Percentiles rank a stretch among this genome's conserved stretches.
Evolutionary conservation across 2,113 vertebrate species (phyloP).

Genomic region (Mellivora capensis): DNA sequence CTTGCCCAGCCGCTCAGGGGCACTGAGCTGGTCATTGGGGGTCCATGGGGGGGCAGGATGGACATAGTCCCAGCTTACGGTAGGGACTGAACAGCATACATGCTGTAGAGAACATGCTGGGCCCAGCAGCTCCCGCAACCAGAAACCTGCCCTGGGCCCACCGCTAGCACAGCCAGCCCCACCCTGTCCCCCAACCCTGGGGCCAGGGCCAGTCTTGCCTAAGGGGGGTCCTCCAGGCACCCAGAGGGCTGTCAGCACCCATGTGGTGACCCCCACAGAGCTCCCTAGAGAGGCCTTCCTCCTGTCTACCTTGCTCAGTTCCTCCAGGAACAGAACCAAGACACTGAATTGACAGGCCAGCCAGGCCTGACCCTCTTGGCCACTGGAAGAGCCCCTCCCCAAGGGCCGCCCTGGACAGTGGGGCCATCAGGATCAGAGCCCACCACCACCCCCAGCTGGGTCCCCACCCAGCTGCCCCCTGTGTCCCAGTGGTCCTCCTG

Average conservation of each 20-base stretch:
- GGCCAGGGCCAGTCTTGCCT: not conserved
- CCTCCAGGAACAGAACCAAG: not conserved
- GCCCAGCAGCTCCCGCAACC: not conserved
- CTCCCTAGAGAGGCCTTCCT: not conserved
- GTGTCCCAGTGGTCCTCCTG: not conserved
- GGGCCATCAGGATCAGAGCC: not conserved
- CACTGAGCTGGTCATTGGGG: not conserved
- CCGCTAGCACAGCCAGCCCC: not conserved
- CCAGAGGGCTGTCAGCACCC: not conserved
- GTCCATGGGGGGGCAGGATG: rapidly evolving
- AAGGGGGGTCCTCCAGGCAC: too few species aligned
- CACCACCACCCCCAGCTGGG: rapidly evolving
- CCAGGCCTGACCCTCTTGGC: not conserved
- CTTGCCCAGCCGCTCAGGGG: not conserved
- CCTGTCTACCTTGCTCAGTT: not conserved
- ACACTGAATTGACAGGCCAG: not conserved
- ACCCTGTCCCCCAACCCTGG: not conserved
- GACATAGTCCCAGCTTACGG: not conserved
- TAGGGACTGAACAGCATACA: too few species aligned
- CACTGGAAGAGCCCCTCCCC: not conserved
- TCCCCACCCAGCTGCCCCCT: not conserved
- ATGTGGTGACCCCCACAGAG: rapidly evolving
- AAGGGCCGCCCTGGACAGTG: not conserved
- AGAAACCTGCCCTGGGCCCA: not conserved
- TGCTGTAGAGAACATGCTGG: rapidly evolving